Evolutionary conservation across 2,888 invertebrate genomes (phyloP).

Genomic region (Merodon equestris): DNA sequence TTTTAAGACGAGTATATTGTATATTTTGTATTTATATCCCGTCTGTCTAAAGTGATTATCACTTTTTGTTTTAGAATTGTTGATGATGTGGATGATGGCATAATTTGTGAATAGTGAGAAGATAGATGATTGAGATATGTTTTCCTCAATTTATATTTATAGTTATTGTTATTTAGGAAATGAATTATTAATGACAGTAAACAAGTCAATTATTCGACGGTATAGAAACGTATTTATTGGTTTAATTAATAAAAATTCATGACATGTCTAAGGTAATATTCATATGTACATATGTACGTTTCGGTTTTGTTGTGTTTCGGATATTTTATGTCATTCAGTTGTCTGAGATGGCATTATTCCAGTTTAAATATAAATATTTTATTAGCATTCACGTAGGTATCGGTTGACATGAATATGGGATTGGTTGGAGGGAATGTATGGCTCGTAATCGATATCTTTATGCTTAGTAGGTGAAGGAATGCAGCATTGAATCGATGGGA

Average conservation of each 20-base stretch:
- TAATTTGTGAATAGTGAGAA: conserved; percentile 13
- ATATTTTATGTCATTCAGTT: no score
- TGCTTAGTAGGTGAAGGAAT: no score
- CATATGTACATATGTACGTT: no score
- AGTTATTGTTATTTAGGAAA: conserved; percentile 6
- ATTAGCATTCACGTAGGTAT: no score
- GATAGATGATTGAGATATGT: conserved; percentile 19
- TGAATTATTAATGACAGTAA: conserved; percentile 56
- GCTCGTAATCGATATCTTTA: no score
- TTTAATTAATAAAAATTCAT: conserved; percentile 33
- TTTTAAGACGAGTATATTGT: conserved; percentile 13
- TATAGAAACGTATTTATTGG: conserved; percentile 23
- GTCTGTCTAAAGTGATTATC: conserved; percentile 28
- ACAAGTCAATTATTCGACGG: conserved; percentile 28
- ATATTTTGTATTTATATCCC: conserved; percentile 1
- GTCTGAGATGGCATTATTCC: no score
- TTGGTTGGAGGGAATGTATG: no score
- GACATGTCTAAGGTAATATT: no score
- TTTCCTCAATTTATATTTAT: conserved; percentile 41
- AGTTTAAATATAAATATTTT: no score
- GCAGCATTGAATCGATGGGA: no score
- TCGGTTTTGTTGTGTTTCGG: no score
- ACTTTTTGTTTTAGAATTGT: conserved; percentile 31
- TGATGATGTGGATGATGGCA: conserved; percentile 31
- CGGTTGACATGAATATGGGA: no score